Evolutionary conservation across 2,113 vertebrate species (phyloP).

Genomic region (Collichthys lucidus): DNA sequence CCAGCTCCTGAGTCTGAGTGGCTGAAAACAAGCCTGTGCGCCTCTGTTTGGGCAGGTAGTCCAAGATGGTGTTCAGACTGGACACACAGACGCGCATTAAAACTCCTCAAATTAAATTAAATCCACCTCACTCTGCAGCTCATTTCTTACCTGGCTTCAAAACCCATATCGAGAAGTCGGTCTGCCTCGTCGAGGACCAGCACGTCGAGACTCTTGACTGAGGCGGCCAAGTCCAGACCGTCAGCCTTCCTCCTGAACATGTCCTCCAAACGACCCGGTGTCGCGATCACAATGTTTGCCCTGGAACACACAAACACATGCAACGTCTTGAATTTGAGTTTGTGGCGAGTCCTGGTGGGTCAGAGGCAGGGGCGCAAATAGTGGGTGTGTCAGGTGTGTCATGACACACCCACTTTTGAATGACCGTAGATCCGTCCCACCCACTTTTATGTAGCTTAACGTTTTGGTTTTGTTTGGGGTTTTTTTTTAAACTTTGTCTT

Average conservation of each 20-base stretch:
- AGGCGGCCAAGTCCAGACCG: constrained; percentile 89
- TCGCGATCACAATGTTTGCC: constrained; percentile 93
- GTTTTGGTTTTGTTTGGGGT: no score
- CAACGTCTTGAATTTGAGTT: no score
- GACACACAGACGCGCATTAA: neutral
- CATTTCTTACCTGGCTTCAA: constrained; percentile 90
- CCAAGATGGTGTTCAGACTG: constrained; percentile 94
- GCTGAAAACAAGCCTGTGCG: constrained; percentile 96
- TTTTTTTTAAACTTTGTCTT: no score
- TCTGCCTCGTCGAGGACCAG: constrained; percentile 97
- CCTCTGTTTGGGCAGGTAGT: constrained; percentile 93
- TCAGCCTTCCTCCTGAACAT: constrained; percentile 94
- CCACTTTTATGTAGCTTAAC: no score
- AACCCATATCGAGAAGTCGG: constrained; percentile 96
- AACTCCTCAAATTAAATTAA: neutral
- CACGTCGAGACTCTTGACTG: constrained; percentile 90
- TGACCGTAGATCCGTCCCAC: no score
- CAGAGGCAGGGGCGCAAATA: no score
- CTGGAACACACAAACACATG: constrained; percentile 74
- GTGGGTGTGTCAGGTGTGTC: no score
- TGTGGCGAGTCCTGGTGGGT: no score
- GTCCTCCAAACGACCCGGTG: constrained; percentile 94
- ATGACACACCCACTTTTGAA: no score
- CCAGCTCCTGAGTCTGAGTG: constrained; percentile 97
- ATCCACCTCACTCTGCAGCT: neutral